phyloP scores from a whole-genome alignment of 2,113 vertebrate genomes.

The Entelurus aequoreus region DNA sequence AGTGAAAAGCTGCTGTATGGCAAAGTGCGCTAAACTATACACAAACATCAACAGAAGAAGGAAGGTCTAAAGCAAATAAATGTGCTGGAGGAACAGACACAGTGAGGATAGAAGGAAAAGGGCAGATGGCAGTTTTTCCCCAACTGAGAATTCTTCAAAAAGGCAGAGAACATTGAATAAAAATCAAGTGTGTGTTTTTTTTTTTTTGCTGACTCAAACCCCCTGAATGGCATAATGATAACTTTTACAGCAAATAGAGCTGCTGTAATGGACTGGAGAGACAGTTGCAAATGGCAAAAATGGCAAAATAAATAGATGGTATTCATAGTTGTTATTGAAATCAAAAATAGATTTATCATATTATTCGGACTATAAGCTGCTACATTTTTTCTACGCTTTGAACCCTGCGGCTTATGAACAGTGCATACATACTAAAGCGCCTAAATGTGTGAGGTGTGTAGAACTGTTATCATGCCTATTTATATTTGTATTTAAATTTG shows the following conservation, averaged over 20 bases:
- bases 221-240: not conserved
- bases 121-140: slow-evolving; percentile 21
- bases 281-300: no score
- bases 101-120: slow-evolving; percentile 7
- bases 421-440: no score
- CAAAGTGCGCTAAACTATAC: slow-evolving; percentile 25
- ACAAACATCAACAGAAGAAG: slow-evolving; percentile 27
- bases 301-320: no score
- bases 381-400: no score
- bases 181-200: slow-evolving; percentile 13
- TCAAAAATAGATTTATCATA: no score
- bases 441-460: no score
- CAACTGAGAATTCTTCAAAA: slow-evolving; percentile 19
- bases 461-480: no score
- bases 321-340: no score
- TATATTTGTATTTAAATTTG: no score
- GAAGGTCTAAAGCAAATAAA: slow-evolving; percentile 18
- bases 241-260: not conserved
- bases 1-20: slow-evolving; percentile 24
- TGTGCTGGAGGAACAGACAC: slow-evolving; percentile 18
- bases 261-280: not conserved
- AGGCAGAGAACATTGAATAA: slow-evolving; percentile 33
- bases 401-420: no score
- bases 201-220: not conserved
- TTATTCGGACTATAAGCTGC: no score